Evolutionary conservation across 2,113 vertebrate species (phyloP).

Genomic region (Hydrochoerus hydrochaeris): DNA sequence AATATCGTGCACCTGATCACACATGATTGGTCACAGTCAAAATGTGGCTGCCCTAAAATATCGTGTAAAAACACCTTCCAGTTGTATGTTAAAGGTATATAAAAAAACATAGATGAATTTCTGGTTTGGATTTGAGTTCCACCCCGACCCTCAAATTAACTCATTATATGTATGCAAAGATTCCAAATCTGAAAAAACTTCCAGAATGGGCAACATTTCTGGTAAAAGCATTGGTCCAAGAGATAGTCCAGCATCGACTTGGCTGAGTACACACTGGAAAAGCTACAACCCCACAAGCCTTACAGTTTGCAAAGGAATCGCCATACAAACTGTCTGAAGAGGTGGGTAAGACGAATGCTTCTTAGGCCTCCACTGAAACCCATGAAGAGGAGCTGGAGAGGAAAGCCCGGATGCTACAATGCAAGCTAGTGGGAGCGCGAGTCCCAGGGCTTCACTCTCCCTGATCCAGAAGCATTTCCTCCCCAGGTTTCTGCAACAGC

Average conservation of each 20-base stretch:
- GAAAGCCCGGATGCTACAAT: not conserved
- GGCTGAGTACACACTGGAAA: not conserved
- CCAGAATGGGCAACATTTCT: not conserved
- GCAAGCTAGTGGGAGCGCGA: not conserved
- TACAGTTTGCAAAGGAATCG: not conserved
- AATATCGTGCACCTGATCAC: not conserved
- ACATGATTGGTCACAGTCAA: not conserved
- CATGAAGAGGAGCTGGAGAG: not conserved
- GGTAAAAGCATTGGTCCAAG: not conserved
- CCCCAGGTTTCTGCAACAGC: not conserved
- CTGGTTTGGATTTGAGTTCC: not conserved
- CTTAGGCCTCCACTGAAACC: constrained; percentile 17
- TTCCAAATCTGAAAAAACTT: not conserved
- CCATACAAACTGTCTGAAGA: not conserved
- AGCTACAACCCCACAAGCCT: not conserved
- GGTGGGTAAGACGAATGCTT: not conserved
- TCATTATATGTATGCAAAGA: not conserved
- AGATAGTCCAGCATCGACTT: not conserved
- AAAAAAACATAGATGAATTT: not conserved
- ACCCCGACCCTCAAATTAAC: too few relatives aligned
- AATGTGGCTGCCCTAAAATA: not conserved
- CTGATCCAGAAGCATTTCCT: not conserved
- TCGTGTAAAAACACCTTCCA: not conserved
- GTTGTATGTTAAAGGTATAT: not conserved
- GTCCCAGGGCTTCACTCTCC: not conserved